A percentile compares a stretch with the other conserved stretches of the same genome.
Evolutionary conservation across 2,888 invertebrate species (phyloP).

Genomic region (Scaeva pyrastri): DNA sequence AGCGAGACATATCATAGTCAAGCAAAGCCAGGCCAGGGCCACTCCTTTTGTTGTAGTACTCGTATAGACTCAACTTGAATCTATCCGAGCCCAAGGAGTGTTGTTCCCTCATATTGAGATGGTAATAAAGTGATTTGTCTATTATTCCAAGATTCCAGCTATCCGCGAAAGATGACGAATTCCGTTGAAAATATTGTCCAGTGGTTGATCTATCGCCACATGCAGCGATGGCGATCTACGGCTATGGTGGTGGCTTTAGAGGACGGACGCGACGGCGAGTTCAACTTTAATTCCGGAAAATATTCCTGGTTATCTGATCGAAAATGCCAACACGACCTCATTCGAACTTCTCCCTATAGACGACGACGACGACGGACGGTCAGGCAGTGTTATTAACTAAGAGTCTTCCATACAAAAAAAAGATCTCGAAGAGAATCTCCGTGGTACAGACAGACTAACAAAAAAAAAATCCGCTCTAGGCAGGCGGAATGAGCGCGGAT

Average conservation of each 20-base stretch:
- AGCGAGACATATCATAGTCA: not conserved
- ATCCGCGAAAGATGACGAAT: conserved; percentile 63
- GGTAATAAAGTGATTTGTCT: conserved; percentile 71
- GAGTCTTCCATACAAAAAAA: conserved; percentile 14
- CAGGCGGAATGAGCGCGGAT: conserved; percentile 49
- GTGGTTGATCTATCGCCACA: conserved; percentile 70
- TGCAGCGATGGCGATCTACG: conserved; percentile 59
- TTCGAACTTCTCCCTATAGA: conserved; percentile 60
- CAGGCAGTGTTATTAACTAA: conserved; percentile 58
- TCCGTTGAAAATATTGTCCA: conserved; percentile 67
- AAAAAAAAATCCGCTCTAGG: not conserved
- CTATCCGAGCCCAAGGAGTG: conserved; percentile 47
- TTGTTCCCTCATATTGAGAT: conserved; percentile 48
- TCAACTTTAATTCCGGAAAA: conserved; percentile 75
- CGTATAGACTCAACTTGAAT: not conserved
- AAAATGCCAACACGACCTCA: conserved; percentile 73
- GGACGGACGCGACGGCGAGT: not conserved
- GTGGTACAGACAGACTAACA: not conserved
- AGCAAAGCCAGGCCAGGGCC: conserved; percentile 33
- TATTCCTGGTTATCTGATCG: conserved; percentile 62
- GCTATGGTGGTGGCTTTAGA: not conserved
- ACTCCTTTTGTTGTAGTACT: conserved; percentile 55
- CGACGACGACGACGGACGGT: too few relatives aligned
- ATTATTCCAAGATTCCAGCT: conserved; percentile 44
- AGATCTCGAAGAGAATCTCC: conserved; percentile 16